Evolutionary conservation across 2,888 invertebrate species (phyloP).

Genomic region (Sclerodermus sp.): DNA sequence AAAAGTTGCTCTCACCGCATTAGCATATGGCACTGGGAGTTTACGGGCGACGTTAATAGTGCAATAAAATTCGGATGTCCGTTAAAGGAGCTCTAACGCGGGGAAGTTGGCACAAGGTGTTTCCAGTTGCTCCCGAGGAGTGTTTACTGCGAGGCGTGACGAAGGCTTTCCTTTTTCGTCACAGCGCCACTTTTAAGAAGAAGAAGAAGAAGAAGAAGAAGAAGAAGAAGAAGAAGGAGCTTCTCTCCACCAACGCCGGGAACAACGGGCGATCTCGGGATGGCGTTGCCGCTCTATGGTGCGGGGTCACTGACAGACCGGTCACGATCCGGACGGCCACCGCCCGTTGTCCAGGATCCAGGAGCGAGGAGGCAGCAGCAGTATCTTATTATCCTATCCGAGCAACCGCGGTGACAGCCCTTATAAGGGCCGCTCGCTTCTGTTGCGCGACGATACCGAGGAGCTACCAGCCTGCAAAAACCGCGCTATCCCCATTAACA

Average conservation of each 20-base stretch:
- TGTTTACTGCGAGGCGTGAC: too few relatives aligned
- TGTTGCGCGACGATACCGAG: slow-evolving; percentile 25
- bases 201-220: not conserved
- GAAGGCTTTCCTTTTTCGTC: not conserved
- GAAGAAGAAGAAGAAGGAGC: not conserved
- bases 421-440: slow-evolving; percentile 42
- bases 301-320: slow-evolving; percentile 33
- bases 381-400: slow-evolving; percentile 48
- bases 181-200: not conserved
- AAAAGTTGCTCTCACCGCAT: too few relatives aligned
- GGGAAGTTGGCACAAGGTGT: too few relatives aligned
- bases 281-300: slow-evolving; percentile 13
- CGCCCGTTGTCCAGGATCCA: slow-evolving; percentile 41
- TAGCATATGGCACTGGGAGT: too few relatives aligned
- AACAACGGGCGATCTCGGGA: slow-evolving; percentile 8
- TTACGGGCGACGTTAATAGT: too few relatives aligned
- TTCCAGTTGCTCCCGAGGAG: too few relatives aligned
- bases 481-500: slow-evolving; percentile 42
- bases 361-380: slow-evolving; percentile 37
- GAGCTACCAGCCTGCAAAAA: slow-evolving; percentile 32
- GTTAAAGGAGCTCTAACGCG: too few relatives aligned
- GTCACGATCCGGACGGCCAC: slow-evolving; percentile 45
- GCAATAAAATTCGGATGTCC: too few relatives aligned
- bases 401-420: slow-evolving; percentile 38
- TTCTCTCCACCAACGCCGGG: not conserved